Base-by-base conservation (phyloP, 2,113 vertebrate species). In the Planiliza haematocheilus region DNA sequence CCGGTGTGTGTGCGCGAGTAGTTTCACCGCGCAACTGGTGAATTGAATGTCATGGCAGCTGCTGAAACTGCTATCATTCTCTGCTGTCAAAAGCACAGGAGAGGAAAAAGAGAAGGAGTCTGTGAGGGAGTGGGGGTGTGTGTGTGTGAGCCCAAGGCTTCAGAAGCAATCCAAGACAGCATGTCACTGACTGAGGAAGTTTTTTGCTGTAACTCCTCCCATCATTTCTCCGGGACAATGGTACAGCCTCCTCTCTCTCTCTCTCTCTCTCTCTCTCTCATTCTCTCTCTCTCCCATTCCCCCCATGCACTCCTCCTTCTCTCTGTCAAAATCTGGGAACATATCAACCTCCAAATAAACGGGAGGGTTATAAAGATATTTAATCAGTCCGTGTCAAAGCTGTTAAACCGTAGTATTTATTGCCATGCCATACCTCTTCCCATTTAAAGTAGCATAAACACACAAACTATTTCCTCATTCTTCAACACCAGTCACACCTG, bases 201-300 rank as follows among this genome's bases (percentile, higher is more conserved):
- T 69, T 75, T 46, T 48, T 13, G 34, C 24, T 72, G 37, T 50
- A 78, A 89, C 91, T 91, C 91, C 91, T 86, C 91, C 91, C 85
- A 70, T 64, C 36, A 43, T 58, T 79, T 83, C 56, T 80, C 53
- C 67, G 21, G 71, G 63, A 60, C 77, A 50, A 46, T 61, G 20
- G 43, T 45, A 68, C 34, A 58, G 43, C 46, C 62, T 57, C 68
- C 16, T 51, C 10, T 10, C 37, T 57, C 16, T 36, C 20, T 46
- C 45, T 20, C 52, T 61, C 53, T 50, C 10, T 10, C 37, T 57
- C 16, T 36, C 20, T 46, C 45, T 20, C 52, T 61, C 53, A n/a
- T 50, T n/a, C n/a, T n/a, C n/a, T n/a, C 51, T 43, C 52, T 64
- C 51, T 62, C 30, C 36, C n/a, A n/a, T n/a, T 61, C 53, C 46